Base-by-base conservation (phyloP, 2,888 invertebrate species). In the Meandrusa payeni region DNA sequence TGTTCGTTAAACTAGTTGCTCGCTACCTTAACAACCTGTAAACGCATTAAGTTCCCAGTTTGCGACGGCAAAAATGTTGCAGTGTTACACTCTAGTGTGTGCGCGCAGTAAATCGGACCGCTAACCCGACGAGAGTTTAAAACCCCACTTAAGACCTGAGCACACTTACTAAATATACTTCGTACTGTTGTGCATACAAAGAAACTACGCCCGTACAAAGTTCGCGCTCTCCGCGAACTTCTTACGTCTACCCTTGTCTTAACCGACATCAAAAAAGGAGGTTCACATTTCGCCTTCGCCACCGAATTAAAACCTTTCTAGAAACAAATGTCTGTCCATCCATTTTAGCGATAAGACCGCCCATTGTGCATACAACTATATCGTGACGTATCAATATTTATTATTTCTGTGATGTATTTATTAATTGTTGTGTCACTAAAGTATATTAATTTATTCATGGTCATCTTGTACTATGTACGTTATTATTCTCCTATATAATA, bases 121-220 rank as follows among this genome's bases (percentile, higher is more conserved):
- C 20, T 22, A 26, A 33, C 32, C 36, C 33, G 37, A 13, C 23
- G 26, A 46, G 41, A 28, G 41, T 38, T 40, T 47, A 43, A 50
- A 47, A 47, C 45, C 42, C 33, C 45, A 41, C 47, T 45, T 46
- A 43, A 47, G 47, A 45, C 41, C 23, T 17, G 41, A 47, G 42
- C 28, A 42, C 47, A 46, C 46, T 47, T 23, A 26, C 33, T 28
- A 34, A 43, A 47, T 47, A 34, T 45, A 49, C 50, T 47, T 20
- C 23, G 10, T 39, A 40, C 38, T 28, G 28, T 41, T 41, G 28
- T 31, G 20, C 44, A 41, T 38, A 46, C 46, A 50, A 45, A 46
- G 43, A 42, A 45, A 46, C 41, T 39, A 10, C 42, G 23, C 23
- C 19, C 9, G n/a, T 26, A 28, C 37, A 29, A 47, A 44, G 31